These are phyloP conservation scores for Diuraphis noxia DNA, from an alignment of 1,140 invertebrate genomes.

Conservation along the genomic window DNA sequence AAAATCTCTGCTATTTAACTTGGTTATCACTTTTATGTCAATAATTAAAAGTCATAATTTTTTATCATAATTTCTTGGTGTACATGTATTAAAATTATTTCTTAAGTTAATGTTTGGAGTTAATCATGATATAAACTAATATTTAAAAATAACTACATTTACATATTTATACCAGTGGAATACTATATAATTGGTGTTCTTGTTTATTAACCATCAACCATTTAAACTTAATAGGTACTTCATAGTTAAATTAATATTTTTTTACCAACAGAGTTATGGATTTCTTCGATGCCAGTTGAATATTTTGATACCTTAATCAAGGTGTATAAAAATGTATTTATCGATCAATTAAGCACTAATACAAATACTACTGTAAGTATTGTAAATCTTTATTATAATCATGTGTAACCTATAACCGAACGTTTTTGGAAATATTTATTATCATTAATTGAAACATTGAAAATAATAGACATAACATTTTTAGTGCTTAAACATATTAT, in stretches of 20 bases:
- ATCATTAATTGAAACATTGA: background rate
- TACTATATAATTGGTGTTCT: background rate
- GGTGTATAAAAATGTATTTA: constrained; percentile 72
- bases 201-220: background rate
- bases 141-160: too few relatives aligned
- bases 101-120: too few relatives aligned
- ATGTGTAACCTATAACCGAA: background rate
- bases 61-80: too few relatives aligned
- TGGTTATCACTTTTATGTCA: too few relatives aligned
- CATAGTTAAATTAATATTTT: constrained; percentile 48
- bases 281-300: constrained; percentile 65
- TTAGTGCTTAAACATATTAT: too few relatives aligned
- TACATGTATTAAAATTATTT: too few relatives aligned
- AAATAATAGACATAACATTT: too few relatives aligned
- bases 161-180: too few relatives aligned
- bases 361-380: constrained; percentile 20
- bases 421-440: background rate
- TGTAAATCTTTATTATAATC: background rate
- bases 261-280: constrained; percentile 67
- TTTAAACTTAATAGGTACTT: background rate
- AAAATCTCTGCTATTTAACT: too few relatives aligned
- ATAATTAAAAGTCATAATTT: too few relatives aligned
- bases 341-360: constrained; percentile 48
- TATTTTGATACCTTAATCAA: constrained; percentile 76
- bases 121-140: too few relatives aligned